Evolutionary conservation across 2,797 vertebrate genomes (phyloP).

Genomic region (Spinibarbus caldwelli): DNA sequence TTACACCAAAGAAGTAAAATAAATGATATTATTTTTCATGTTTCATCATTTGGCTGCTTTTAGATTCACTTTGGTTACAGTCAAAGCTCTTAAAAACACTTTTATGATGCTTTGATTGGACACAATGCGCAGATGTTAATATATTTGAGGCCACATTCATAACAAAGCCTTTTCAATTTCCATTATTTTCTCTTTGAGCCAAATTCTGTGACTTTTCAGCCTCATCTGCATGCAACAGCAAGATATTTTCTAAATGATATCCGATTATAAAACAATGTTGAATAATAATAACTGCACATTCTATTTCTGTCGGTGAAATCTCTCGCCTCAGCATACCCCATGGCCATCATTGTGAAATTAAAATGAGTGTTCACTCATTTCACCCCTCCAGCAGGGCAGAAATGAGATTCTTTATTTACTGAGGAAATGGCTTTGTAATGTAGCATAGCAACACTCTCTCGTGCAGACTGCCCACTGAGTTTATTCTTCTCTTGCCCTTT

Average conservation of each 20-base stretch:
- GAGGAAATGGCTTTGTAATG: slow-evolving; percentile 57
- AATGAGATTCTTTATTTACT: too few relatives aligned
- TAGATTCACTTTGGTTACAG: slow-evolving; percentile 3
- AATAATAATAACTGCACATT: slow-evolving; percentile 54
- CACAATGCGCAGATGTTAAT: background rate
- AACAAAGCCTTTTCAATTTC: background rate
- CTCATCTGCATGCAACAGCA: background rate
- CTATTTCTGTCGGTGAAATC: slow-evolving; percentile 53
- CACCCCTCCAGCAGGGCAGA: slow-evolving; percentile 58
- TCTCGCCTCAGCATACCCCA: slow-evolving; percentile 48
- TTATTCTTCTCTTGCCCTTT: slow-evolving; percentile 18
- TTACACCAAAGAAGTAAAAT: background rate
- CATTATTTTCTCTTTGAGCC: background rate
- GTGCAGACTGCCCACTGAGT: slow-evolving; percentile 33
- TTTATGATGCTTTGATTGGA: slow-evolving; percentile 1
- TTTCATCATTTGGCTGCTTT: slow-evolving; percentile 42
- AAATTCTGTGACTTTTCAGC: background rate
- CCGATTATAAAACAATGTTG: slow-evolving; percentile 48
- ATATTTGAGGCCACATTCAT: background rate
- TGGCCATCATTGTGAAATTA: slow-evolving; percentile 60
- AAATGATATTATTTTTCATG: background rate
- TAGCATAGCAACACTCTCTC: slow-evolving; percentile 3
- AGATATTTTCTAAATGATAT: slow-evolving; percentile 28
- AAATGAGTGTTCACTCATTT: slow-evolving; percentile 58
- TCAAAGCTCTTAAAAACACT: slow-evolving; percentile 16